These are phyloP conservation scores for Drosophila melanica DNA, from an alignment of 1,140 invertebrate species.

Conservation along the genomic window DNA sequence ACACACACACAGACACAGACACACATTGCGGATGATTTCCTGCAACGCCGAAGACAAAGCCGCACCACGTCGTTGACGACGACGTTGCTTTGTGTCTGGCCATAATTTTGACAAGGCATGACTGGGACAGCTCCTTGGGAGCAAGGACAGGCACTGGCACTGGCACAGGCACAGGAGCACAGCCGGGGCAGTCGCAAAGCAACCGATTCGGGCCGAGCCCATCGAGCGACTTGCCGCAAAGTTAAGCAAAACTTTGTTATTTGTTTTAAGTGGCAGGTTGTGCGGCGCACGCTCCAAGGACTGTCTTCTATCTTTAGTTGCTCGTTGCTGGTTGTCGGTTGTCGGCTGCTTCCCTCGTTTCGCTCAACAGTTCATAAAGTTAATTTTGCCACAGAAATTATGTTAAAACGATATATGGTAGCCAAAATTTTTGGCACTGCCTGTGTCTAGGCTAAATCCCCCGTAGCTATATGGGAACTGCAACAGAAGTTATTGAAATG, in stretches of 20 bases:
- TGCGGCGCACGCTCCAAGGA: conserved; percentile 61
- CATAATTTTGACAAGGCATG: conserved; percentile 72
- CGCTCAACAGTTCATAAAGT: conserved; percentile 84
- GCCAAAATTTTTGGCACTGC: conserved; percentile 54
- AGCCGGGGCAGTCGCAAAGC: background rate
- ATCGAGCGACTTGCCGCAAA: conserved; percentile 69
- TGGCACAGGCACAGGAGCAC: background rate
- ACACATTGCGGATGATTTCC: conserved; percentile 61
- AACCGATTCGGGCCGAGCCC: conserved; percentile 12
- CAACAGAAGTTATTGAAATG: conserved; percentile 79
- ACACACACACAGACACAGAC: background rate
- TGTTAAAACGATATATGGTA: conserved; percentile 83
- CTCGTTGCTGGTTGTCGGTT: conserved; percentile 26
- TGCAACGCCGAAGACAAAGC: conserved; percentile 73
- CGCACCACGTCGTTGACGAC: conserved; percentile 50
- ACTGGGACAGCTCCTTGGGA: conserved; percentile 37
- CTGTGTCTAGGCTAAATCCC: conserved; percentile 35
- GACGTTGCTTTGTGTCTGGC: conserved; percentile 77
- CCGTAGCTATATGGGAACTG: conserved; percentile 59
- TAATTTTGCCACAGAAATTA: conserved; percentile 84
- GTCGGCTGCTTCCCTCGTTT: conserved; percentile 52
- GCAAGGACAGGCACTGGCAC: conserved; percentile 5
- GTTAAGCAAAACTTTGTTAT: conserved; percentile 83
- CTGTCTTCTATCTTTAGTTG: conserved; percentile 33
- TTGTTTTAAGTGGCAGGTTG: conserved; percentile 83